Conservation (phyloP, 2,113 vertebrate genomes). For the Oncorhynchus kisutch region DNA sequence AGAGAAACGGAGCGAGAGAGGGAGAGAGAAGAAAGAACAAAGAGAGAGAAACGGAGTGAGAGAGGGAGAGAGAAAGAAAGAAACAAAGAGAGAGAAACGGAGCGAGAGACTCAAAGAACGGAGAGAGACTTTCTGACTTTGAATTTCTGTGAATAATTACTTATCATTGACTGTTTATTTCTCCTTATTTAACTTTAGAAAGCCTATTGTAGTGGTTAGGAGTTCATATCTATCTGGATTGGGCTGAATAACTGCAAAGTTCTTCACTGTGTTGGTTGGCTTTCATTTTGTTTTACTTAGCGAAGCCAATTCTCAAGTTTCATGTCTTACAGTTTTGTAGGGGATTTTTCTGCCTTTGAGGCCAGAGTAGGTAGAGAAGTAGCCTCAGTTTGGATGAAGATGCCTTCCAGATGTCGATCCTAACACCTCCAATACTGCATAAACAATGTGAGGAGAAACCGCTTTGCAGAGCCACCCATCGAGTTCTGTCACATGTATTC, state of each 20-base stretch:
- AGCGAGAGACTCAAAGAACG: neutral
- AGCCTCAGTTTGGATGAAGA: neutral
- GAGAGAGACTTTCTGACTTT: too few species aligned
- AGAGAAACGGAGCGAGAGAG: neutral
- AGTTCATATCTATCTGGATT: neutral
- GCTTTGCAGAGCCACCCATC: too few species aligned
- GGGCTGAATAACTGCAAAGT: neutral
- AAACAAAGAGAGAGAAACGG: neutral
- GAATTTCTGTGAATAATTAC: slow-evolving; percentile 13
- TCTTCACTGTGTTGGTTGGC: neutral
- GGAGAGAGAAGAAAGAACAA: neutral
- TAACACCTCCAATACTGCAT: too few species aligned
- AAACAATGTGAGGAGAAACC: too few species aligned
- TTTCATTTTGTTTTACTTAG: neutral
- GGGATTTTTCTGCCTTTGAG: neutral
- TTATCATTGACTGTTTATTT: slow-evolving; percentile 20
- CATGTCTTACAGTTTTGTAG: neutral
- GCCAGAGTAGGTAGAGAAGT: neutral
- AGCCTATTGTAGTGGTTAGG: neutral
- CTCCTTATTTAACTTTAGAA: neutral
- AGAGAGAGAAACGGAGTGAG: neutral
- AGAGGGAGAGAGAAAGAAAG: neutral
- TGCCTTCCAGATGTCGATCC: too few species aligned
- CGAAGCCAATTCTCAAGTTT: neutral
- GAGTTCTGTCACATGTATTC: too few species aligned